These are phyloP conservation scores for Rana temporaria DNA, from an alignment of 2,113 vertebrate genomes.

Conservation along the genomic window DNA sequence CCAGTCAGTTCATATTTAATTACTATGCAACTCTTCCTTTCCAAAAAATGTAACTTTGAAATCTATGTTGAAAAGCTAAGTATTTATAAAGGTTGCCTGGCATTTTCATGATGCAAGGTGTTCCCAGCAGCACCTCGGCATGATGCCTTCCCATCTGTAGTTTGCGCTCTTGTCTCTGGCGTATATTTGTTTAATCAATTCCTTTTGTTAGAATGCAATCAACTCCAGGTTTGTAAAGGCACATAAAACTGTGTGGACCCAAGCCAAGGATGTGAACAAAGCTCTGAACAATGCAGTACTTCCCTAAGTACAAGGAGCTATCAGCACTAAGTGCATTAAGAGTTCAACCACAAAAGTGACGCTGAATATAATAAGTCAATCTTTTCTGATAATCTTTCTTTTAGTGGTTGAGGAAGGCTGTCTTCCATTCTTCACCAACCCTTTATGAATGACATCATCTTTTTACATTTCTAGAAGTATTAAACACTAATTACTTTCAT, in stretches of 20 bases:
- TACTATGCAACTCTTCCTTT: no score
- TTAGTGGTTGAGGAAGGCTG: background rate
- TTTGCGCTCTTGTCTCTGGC: background rate
- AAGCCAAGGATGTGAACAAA: slow-evolving; percentile 40
- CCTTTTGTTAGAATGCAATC: slow-evolving; percentile 40
- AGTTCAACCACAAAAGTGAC: slow-evolving; percentile 17
- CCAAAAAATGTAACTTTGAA: no score
- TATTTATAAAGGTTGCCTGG: background rate
- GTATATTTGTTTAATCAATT: slow-evolving; percentile 44
- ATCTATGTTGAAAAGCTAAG: background rate
- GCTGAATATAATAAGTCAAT: background rate
- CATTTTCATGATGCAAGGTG: background rate
- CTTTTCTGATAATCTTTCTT: background rate
- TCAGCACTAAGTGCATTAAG: slow-evolving; percentile 13
- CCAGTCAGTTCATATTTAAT: no score
- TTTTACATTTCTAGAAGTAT: background rate
- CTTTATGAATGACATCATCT: background rate
- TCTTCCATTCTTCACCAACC: background rate
- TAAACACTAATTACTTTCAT: background rate
- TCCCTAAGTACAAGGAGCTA: slow-evolving; percentile 24
- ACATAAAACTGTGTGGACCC: slow-evolving; percentile 33
- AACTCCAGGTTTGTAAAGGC: slow-evolving; percentile 22
- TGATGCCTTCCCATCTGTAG: background rate
- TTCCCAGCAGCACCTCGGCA: background rate
- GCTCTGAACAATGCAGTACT: slow-evolving; percentile 14